Evolutionary conservation across 2,113 vertebrate genomes (phyloP), one percentile per base, ranked within the genome.

Genomic region (Hydrolagus affinis): DNA sequence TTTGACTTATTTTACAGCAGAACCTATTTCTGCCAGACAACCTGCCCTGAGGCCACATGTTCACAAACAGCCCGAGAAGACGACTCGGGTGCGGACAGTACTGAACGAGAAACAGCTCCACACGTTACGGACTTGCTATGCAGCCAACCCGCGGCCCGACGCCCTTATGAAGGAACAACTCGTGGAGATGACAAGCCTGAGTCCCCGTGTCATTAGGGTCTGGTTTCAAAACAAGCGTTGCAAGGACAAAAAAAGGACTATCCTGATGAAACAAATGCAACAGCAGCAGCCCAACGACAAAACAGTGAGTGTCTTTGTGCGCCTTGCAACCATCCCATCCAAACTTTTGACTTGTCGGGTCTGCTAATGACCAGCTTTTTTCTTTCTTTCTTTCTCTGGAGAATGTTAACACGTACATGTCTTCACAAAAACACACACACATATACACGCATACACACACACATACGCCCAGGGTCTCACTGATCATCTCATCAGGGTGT

Each of bases 171-270:
- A 99, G 91, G 97, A 99, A 91, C 97, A 99, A 86, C 94, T 99
- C 75, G 97, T 99, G 89, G 97, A 99, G 94, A 99, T 99, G 98
- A 99, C 98, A 0, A 95, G 97, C 86, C 96, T 99, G 85, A 99
- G 97, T 85, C 98, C 98, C 57, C 92, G 97, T 8, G 97, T 99
- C 87, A 99, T 99, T 92, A 93, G 98, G 72, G 98, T 99, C 88
- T 99, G 98, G 98, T 99, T 99, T 94, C 98, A 99, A 91, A 99
- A 99, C 93, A 99, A 99, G 90, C 90, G 97, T 9, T 99, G 98
- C 93, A 99, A 99, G 89, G 98, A 99, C 93, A 99, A 99, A 90
- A 99, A 99, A 87, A 92, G 96, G 86, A 97, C 95, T 89, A 91
- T 98, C 71, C 94, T 99, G 89, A 99, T 99, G 94, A 99, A 99